Evolutionary conservation across 2,888 invertebrate genomes (phyloP), one percentile per base, ranked within the genome.

Genomic region (Eucriotettix oculatus): DNA sequence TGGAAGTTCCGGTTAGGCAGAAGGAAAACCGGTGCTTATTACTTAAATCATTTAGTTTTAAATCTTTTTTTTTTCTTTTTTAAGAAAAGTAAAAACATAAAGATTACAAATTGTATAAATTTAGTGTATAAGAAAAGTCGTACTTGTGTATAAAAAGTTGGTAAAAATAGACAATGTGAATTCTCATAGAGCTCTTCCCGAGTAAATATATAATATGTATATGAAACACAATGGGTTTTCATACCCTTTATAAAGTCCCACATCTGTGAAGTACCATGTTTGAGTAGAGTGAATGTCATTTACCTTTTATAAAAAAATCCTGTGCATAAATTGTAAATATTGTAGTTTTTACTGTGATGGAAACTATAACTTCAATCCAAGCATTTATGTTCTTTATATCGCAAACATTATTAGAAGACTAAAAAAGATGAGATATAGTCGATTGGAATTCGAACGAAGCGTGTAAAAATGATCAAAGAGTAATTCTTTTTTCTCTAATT

Each of bases 211-310:
- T 48, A 48, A 48, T 48, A 48, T 48, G n/a, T 48, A 48, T 48
- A 48, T 48, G 14, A 48, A 48, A 48, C n/a, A 48, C 48, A 12
- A 14, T 12, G 48, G 48, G 14, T n/a, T 14, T 12, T 48, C 2
- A 48, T n/a, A n/a, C n/a, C 14, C 29, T 29, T 29, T 29, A 29
- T 29, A 29, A 29, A 29, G 29, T 29, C 29, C 29, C 29, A 29
- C 29, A 29, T 29, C 12, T 48, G 48, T 48, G 48, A 48, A 48
- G n/a, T n/a, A 48, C 48, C n/a, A n/a, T 48, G 48, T 48, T n/a
- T 48, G 14, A 48, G 56, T 60, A 57, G 60, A 52, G 56, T 60
- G 60, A 60, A 56, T 60, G 60, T 60, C 48, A 10, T 58, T 58
- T 58, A 52, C 17, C 41, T 56, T 43, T 53, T 52, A 56, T 56